phyloP scores from a whole-genome alignment of 2,888 invertebrate species.

The Nymphalis c-album region DNA sequence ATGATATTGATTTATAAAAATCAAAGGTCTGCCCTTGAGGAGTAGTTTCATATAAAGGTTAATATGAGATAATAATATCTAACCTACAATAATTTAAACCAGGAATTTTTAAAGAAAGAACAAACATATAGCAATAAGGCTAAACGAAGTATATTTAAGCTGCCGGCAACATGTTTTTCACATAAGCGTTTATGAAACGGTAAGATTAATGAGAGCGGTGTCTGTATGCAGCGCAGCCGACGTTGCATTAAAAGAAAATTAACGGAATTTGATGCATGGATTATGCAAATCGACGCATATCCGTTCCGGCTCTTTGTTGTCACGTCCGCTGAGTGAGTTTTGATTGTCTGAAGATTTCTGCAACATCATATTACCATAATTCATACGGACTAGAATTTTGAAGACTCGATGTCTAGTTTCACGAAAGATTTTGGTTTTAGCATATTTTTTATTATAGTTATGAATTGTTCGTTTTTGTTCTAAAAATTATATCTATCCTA shows the following conservation, averaged over 20 bases:
- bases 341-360: constrained; percentile 16
- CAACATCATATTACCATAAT: constrained; percentile 7
- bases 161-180: constrained; percentile 13
- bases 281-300: constrained; percentile 76
- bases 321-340: constrained; percentile 55
- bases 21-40: no score
- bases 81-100: background rate
- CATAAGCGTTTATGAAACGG: constrained; percentile 13
- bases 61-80: background rate
- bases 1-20: no score
- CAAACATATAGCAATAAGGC: background rate
- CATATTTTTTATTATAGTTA: background rate
- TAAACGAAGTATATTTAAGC: constrained; percentile 4
- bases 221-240: constrained; percentile 50
- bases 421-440: background rate
- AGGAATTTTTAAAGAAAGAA: constrained; percentile 1
- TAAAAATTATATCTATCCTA: no score
- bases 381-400: background rate
- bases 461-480: background rate
- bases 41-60: no score
- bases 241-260: constrained; percentile 76
- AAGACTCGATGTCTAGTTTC: background rate
- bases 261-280: constrained; percentile 77
- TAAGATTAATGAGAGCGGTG: constrained; percentile 36
- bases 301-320: constrained; percentile 66